phyloP scores from a whole-genome alignment of 2,888 invertebrate species.

The Girardia tigrina region DNA sequence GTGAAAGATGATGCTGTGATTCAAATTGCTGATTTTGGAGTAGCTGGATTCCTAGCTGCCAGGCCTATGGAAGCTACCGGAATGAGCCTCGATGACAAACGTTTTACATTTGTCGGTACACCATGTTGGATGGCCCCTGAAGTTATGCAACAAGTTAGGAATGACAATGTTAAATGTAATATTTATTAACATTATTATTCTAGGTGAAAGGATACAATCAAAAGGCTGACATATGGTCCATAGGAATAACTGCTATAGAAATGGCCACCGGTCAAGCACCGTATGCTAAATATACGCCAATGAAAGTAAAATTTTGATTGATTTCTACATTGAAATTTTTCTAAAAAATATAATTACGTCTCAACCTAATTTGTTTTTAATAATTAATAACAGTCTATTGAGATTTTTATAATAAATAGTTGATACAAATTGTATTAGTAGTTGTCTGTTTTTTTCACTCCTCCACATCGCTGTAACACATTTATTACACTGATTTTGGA shows the following conservation, averaged over 20 bases:
- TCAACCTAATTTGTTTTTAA: too few species aligned
- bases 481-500: too few species aligned
- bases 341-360: too few species aligned
- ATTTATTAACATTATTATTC: not conserved
- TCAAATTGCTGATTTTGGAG: conserved; percentile 68
- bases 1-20: conserved; percentile 80
- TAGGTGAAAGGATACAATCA: conserved; percentile 69
- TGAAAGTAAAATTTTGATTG: too few species aligned
- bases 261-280: conserved; percentile 89
- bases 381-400: too few species aligned
- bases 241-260: conserved; percentile 93
- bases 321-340: too few species aligned
- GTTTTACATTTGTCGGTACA: conserved; percentile 95
- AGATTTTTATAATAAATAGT: too few species aligned
- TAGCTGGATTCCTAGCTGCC: conserved; percentile 59
- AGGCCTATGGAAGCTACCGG: conserved; percentile 30
- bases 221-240: conserved; percentile 84
- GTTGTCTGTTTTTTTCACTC: too few species aligned
- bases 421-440: too few species aligned
- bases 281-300: conserved; percentile 93
- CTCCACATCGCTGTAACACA: too few species aligned
- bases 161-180: not conserved
- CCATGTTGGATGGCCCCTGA: conserved; percentile 99
- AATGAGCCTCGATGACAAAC: conserved; percentile 39
- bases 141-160: conserved; percentile 63